Evolutionary conservation across 2,797 vertebrate species (phyloP).

Genomic region (Helostoma temminkii): DNA sequence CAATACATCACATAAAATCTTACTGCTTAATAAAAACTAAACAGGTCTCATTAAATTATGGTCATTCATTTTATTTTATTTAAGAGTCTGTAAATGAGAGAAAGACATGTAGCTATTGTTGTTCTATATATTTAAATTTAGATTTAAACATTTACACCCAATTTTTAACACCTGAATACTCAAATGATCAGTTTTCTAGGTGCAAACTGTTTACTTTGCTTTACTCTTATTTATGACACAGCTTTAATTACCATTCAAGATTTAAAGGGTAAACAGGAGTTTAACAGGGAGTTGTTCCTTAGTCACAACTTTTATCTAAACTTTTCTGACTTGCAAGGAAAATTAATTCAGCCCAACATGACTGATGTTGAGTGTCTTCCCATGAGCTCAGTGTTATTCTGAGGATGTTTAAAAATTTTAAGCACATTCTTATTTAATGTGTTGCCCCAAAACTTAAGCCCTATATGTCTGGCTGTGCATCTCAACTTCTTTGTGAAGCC

Average conservation of each 20-base stretch:
- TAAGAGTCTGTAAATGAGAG: too few relatives aligned
- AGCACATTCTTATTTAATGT: conserved; percentile 49
- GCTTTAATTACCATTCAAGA: not conserved
- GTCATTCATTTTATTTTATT: too few relatives aligned
- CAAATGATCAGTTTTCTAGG: too few relatives aligned
- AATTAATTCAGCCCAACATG: conserved; percentile 40
- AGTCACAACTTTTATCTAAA: conserved; percentile 45
- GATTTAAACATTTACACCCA: too few relatives aligned
- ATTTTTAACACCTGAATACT: too few relatives aligned
- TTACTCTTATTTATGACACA: not conserved
- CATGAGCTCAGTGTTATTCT: conserved; percentile 57
- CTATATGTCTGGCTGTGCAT: conserved; percentile 44
- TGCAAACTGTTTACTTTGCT: not conserved
- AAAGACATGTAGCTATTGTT: too few relatives aligned
- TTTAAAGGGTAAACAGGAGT: conserved; percentile 5
- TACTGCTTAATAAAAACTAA: conserved; percentile 2
- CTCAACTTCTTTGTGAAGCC: conserved; percentile 56
- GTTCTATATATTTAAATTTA: too few relatives aligned
- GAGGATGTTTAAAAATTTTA: conserved; percentile 54
- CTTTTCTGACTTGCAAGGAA: conserved; percentile 52
- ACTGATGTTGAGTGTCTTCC: conserved; percentile 47
- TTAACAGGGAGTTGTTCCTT: conserved; percentile 1
- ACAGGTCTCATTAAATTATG: not conserved
- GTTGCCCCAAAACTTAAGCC: conserved; percentile 60
- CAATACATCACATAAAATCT: conserved; percentile 3